A percentile compares a stretch with the other conserved stretches of the same genome.
Evolutionary conservation across 1,140 invertebrate genomes (phyloP).

Genomic region (Nasonia vitripennis): DNA sequence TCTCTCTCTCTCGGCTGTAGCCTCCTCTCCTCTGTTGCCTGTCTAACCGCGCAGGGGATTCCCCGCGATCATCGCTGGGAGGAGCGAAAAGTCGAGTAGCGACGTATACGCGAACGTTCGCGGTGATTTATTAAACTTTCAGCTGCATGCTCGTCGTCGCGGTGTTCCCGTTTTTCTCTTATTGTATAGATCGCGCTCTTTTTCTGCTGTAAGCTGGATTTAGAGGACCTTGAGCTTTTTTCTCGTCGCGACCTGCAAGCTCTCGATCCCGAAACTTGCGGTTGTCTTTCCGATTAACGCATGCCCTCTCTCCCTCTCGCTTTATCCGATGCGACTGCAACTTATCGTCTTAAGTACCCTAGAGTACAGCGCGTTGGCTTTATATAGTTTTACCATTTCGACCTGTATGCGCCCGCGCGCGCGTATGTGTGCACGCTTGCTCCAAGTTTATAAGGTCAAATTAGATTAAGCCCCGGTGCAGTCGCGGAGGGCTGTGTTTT

Average conservation of each 20-base stretch:
- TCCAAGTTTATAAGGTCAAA: constrained; percentile 51
- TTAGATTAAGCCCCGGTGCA: constrained; percentile 45
- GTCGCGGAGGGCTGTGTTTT: not conserved
- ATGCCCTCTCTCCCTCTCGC: constrained; percentile 18
- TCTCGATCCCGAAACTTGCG: constrained; percentile 27
- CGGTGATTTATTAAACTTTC: constrained; percentile 22
- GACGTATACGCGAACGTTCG: not conserved
- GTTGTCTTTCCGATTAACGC: constrained; percentile 60
- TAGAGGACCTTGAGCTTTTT: not conserved
- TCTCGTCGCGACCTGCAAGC: not conserved
- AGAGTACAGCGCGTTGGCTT: not conserved
- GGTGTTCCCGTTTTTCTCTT: not conserved
- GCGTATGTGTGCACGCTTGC: not conserved
- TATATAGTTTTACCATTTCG: constrained; percentile 17
- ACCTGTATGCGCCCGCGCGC: not conserved
- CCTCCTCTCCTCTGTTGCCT: constrained; percentile 10
- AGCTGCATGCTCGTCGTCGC: not conserved
- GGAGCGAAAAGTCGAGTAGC: not conserved
- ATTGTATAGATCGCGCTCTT: not conserved
- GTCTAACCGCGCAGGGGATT: not conserved
- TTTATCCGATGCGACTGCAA: constrained; percentile 24
- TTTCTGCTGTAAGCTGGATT: not conserved
- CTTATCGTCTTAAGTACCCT: constrained; percentile 48
- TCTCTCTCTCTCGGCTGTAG: not conserved
- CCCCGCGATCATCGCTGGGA: not conserved